Evolutionary conservation across 2,888 invertebrate species (phyloP).

Genomic region (Alloplasta piceator): DNA sequence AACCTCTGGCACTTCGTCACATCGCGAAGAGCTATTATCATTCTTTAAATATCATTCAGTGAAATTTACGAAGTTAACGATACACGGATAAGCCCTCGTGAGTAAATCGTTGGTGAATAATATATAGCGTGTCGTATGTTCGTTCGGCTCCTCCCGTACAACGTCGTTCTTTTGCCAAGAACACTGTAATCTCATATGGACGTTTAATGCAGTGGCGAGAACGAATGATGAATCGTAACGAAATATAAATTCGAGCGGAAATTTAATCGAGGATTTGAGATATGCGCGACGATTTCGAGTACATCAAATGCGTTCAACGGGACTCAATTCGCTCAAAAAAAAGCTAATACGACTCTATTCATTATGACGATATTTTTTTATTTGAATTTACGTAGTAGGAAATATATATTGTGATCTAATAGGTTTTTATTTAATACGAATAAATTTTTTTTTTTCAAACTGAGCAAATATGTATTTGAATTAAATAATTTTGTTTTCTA

Average conservation of each 20-base stretch:
- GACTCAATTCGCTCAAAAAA: too few relatives aligned
- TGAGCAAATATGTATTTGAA: too few relatives aligned
- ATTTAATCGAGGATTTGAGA: neutral
- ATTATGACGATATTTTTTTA: too few relatives aligned
- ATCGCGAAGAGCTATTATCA: conserved; percentile 61
- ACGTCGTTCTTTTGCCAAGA: conserved; percentile 42
- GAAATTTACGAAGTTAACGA: conserved; percentile 59
- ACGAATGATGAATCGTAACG: neutral
- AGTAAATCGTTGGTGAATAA: conserved; percentile 55
- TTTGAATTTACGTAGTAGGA: too few relatives aligned
- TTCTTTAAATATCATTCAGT: conserved; percentile 64
- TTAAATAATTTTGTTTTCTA: too few relatives aligned
- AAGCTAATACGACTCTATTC: too few relatives aligned
- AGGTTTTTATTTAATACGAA: too few relatives aligned
- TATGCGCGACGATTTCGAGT: too few relatives aligned
- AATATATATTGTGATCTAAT: too few relatives aligned
- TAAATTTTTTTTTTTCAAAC: too few relatives aligned
- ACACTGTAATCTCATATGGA: conserved; percentile 11
- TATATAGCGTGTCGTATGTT: conserved; percentile 35
- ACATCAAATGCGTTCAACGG: too few relatives aligned
- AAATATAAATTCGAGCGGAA: neutral
- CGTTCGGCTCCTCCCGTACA: neutral
- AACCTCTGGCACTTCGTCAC: conserved; percentile 62
- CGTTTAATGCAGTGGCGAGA: conserved; percentile 9
- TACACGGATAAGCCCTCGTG: conserved; percentile 20